Evolutionary conservation across 30 jellyfish, hydroid and myxozoan genomes (phyloP).

Genomic region (Hydractinia echinata): DNA sequence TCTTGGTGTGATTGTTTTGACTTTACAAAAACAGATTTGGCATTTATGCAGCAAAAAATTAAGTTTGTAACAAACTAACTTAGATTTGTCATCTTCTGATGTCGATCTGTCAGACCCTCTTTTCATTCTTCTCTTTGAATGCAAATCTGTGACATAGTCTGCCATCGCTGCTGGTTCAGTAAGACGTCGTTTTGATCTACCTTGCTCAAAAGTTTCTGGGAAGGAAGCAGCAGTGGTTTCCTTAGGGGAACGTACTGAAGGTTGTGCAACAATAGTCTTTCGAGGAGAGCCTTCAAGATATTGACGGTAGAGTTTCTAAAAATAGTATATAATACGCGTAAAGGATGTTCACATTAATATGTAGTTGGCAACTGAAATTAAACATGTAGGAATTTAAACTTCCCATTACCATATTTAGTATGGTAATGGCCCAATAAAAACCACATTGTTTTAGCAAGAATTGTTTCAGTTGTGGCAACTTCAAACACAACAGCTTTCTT

Average conservation of each 20-base stretch:
- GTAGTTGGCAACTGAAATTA: no score
- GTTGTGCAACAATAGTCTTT: conserved; percentile 6
- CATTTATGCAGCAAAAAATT: no score
- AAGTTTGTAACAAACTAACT: no score
- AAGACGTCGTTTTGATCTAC: conserved; percentile 58
- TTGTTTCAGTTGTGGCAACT: no score
- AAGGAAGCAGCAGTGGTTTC: background rate
- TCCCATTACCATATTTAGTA: no score
- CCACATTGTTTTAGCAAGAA: no score
- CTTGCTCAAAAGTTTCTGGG: background rate
- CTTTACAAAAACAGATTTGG: background rate
- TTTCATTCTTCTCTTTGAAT: conserved; percentile 38
- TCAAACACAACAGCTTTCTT: no score
- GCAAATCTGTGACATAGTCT: conserved; percentile 79
- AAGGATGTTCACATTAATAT: background rate
- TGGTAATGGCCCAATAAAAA: no score
- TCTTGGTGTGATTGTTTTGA: background rate
- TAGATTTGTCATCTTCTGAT: conserved; percentile 8
- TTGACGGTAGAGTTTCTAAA: conserved; percentile 32
- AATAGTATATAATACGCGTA: background rate
- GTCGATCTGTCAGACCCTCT: background rate
- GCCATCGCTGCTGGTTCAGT: conserved; percentile 89
- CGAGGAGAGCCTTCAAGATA: conserved; percentile 17
- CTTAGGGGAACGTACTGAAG: background rate
- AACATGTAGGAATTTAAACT: no score